Conservation (phyloP, 2,888 invertebrate species). For the Eucera pruinosa region DNA sequence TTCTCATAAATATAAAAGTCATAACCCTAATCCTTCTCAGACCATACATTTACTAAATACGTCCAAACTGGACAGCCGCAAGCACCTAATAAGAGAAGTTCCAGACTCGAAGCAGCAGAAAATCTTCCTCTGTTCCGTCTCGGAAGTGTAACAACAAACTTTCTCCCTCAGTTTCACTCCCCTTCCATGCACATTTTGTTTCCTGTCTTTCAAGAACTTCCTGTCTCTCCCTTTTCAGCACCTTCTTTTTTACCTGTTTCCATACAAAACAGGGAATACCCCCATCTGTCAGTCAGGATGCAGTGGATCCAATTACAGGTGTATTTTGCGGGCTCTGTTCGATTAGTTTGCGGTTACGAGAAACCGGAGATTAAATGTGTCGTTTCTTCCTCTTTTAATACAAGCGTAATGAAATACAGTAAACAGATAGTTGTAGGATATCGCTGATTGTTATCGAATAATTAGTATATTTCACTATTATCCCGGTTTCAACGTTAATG, state of each 20-base stretch:
- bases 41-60: neutral
- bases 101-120: neutral
- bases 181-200: conserved; percentile 26
- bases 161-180: conserved; percentile 14
- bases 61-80: conserved; percentile 8
- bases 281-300: conserved; percentile 51
- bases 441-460: conserved; percentile 43
- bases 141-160: conserved; percentile 37
- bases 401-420: neutral
- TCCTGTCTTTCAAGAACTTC: conserved; percentile 52
- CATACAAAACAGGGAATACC: conserved; percentile 39
- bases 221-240: conserved; percentile 31
- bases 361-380: conserved; percentile 61
- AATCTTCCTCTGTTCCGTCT: conserved; percentile 22
- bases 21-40: neutral
- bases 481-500: neutral
- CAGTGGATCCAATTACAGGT: conserved; percentile 63
- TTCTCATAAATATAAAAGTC: neutral
- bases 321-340: conserved; percentile 47
- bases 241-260: conserved; percentile 9
- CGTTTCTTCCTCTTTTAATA: conserved; percentile 40
- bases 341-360: conserved; percentile 54
- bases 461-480: conserved; percentile 26
- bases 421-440: neutral
- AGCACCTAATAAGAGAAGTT: conserved; percentile 39